Conservation (phyloP, 2,113 vertebrate genomes). For the Canis aureus region DNA sequence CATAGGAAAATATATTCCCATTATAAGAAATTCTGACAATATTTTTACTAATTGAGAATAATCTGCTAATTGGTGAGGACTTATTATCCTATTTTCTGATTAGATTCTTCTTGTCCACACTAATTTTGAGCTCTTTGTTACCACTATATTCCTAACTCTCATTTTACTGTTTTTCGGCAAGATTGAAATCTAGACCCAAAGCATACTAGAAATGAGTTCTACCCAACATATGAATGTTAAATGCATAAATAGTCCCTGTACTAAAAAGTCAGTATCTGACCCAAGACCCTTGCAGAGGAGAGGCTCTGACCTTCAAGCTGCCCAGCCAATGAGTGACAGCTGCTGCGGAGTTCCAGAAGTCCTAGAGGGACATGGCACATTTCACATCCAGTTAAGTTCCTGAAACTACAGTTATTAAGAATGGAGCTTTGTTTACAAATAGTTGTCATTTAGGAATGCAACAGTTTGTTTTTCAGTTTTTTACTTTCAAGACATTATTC, state of each 20-base stretch:
- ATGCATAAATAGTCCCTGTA: background rate
- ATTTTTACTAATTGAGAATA: background rate
- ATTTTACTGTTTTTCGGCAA: slow-evolving; percentile 31
- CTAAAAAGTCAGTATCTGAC: slow-evolving; percentile 20
- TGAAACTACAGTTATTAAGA: background rate
- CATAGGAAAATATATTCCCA: background rate
- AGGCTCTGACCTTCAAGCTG: background rate
- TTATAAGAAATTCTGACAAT: slow-evolving; percentile 23
- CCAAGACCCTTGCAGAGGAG: background rate
- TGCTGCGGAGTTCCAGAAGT: background rate
- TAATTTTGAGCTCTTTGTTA: slow-evolving; percentile 21
- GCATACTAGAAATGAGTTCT: background rate
- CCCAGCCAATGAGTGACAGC: background rate
- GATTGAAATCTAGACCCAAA: slow-evolving; percentile 45
- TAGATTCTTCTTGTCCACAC: background rate
- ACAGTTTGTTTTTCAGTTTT: slow-evolving; percentile 25
- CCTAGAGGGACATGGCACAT: background rate
- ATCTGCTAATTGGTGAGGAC: background rate
- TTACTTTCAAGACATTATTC: slow-evolving; percentile 36
- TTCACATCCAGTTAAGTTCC: background rate
- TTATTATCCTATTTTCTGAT: slow-evolving; percentile 15
- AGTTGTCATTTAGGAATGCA: slow-evolving; percentile 39
- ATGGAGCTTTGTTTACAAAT: background rate
- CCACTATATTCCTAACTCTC: background rate
- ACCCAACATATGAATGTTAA: background rate